phyloP scores from a whole-genome alignment of 2,888 invertebrate species.

The Patella depressa region DNA sequence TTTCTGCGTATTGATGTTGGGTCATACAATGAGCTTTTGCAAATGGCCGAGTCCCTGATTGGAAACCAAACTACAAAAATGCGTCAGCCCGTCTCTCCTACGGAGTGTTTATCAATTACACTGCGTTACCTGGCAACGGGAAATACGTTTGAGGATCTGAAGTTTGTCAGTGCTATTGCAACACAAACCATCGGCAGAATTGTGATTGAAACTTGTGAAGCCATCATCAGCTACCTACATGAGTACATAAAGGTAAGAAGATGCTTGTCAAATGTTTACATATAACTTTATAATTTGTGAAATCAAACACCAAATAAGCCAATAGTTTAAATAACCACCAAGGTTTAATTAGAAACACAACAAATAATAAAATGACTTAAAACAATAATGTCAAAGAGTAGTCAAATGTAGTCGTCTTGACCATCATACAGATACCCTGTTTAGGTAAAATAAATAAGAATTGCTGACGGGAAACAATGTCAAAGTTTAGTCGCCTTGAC shows the following conservation, averaged over 20 bases:
- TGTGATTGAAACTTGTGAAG: constrained; percentile 27
- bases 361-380: constrained; percentile 15
- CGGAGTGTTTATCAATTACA: constrained; percentile 22
- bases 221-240: constrained; percentile 20
- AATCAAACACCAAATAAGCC: constrained; percentile 17
- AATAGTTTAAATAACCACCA: constrained; percentile 17
- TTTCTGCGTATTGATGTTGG: constrained; percentile 21
- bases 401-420: too few relatives aligned
- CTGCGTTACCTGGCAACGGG: constrained; percentile 19
- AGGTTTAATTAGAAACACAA: constrained; percentile 15
- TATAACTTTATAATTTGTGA: constrained; percentile 1
- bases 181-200: constrained; percentile 22
- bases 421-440: too few relatives aligned
- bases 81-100: constrained; percentile 21
- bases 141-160: constrained; percentile 26
- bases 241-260: constrained; percentile 1
- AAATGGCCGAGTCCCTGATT: constrained; percentile 13
- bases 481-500: constrained; percentile 16
- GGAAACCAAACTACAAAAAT: constrained; percentile 15
- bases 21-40: constrained; percentile 21
- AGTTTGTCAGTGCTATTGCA: constrained; percentile 24
- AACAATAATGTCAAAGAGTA: constrained; percentile 11
- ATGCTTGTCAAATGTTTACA: too few relatives aligned
- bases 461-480: constrained; percentile 3
- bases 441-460: too few relatives aligned